A percentile compares a stretch with the other conserved stretches of the same genome.
phyloP scores from a whole-genome alignment of 2,797 vertebrate genomes.

The Sebastes taczanowskii region DNA sequence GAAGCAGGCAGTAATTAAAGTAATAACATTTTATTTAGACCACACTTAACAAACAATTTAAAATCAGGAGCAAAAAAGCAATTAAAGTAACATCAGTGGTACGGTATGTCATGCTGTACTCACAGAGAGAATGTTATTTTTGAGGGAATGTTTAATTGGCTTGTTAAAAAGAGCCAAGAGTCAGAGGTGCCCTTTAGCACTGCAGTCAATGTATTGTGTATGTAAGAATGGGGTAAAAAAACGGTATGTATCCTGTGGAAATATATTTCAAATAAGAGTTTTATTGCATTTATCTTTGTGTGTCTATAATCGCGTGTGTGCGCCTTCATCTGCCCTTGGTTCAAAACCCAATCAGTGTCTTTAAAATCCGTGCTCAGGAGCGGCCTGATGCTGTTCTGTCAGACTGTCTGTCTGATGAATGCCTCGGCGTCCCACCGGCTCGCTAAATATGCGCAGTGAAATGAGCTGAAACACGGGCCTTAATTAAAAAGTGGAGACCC shows the following conservation, averaged over 20 bases:
- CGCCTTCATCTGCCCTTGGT: constrained; percentile 64
- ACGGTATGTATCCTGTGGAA: neutral
- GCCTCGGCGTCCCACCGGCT: constrained; percentile 74
- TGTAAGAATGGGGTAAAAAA: neutral
- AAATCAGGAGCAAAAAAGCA: constrained; percentile 49
- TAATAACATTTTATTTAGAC: constrained; percentile 54
- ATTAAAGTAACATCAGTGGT: constrained; percentile 35
- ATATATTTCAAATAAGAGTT: constrained; percentile 21
- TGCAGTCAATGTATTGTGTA: constrained; percentile 16
- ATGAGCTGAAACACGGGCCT: constrained; percentile 84
- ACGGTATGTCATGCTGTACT: constrained; percentile 7
- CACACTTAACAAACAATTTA: constrained; percentile 46
- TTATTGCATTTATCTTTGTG: constrained; percentile 33
- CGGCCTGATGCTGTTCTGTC: constrained; percentile 69
- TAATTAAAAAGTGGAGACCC: constrained; percentile 84
- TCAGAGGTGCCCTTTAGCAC: constrained; percentile 38
- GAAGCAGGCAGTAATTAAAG: constrained; percentile 32
- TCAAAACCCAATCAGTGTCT: constrained; percentile 68
- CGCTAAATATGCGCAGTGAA: constrained; percentile 85
- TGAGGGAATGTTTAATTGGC: constrained; percentile 48
- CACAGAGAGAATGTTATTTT: constrained; percentile 23
- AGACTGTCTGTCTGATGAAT: constrained; percentile 79
- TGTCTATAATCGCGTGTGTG: constrained; percentile 29
- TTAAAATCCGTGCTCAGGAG: constrained; percentile 58
- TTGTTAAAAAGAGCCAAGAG: constrained; percentile 35